Evolutionary conservation across 1,140 invertebrate genomes (phyloP).

Genomic region (Atta texana): DNA sequence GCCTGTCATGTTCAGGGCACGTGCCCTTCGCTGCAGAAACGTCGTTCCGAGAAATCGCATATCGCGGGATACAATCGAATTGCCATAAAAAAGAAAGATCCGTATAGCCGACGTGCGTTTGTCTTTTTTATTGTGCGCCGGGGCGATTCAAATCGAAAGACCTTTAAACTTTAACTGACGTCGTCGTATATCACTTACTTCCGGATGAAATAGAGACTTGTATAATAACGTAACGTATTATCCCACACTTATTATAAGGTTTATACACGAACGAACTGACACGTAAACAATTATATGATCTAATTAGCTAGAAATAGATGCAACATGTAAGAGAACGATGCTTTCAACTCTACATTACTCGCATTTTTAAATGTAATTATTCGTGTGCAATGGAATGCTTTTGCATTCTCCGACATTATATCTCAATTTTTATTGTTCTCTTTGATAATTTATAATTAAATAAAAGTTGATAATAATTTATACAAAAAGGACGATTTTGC

Average conservation of each 20-base stretch:
- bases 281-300: background rate
- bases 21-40: slow-evolving; percentile 39
- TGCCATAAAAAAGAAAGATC: slow-evolving; percentile 6
- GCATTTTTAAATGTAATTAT: no score
- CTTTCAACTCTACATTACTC: no score
- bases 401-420: no score
- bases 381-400: no score
- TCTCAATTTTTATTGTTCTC: no score
- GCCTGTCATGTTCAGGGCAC: slow-evolving; percentile 12
- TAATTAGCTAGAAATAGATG: background rate
- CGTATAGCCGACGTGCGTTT: background rate
- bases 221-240: background rate
- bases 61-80: slow-evolving; percentile 32
- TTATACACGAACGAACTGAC: background rate
- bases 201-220: slow-evolving; percentile 15
- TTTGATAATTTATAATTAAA: no score
- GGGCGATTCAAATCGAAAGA: slow-evolving; percentile 16
- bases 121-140: background rate
- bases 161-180: slow-evolving; percentile 29
- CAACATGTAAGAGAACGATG: background rate
- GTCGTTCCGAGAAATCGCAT: slow-evolving; percentile 4
- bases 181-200: slow-evolving; percentile 10
- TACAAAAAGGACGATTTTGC: no score
- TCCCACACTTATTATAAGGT: background rate
- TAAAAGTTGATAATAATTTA: no score